Evolutionary conservation across 2,797 vertebrate species (phyloP).

Genomic region (Micromesistius poutassou): DNA sequence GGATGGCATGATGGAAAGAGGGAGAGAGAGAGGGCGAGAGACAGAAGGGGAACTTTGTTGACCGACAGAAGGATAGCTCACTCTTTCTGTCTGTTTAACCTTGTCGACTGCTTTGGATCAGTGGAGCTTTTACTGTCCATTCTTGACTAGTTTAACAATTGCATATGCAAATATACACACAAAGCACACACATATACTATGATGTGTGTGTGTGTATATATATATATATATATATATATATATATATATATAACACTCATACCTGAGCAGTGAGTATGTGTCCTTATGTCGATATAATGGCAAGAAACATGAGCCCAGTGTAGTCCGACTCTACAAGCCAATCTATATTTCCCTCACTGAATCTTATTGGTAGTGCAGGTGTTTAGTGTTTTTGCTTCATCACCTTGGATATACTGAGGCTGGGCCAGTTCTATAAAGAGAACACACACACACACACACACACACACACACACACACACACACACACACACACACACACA

Average conservation of each 20-base stretch:
- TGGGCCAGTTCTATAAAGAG: background rate
- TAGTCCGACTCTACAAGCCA: background rate
- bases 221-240: no score
- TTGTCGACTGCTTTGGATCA: background rate
- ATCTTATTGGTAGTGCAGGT: background rate
- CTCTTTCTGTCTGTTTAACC: background rate
- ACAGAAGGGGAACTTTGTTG: background rate
- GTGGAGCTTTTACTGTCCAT: background rate
- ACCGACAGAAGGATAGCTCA: background rate
- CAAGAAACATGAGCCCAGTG: background rate
- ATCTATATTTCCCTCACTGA: background rate
- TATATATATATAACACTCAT: no score
- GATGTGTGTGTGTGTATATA: no score
- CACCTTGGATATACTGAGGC: background rate
- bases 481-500: background rate
- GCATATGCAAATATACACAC: background rate
- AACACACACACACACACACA: background rate
- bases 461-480: constrained; percentile 6
- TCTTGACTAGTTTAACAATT: background rate
- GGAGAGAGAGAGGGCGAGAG: background rate
- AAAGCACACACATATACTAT: background rate
- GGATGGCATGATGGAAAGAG: background rate
- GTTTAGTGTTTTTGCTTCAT: background rate
- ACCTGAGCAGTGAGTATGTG: no score
- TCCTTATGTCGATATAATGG: no score